Evolutionary conservation across 1,140 invertebrate genomes (phyloP), one percentile per base, ranked within the genome.

Genomic region (Drosophila oshimai): DNA sequence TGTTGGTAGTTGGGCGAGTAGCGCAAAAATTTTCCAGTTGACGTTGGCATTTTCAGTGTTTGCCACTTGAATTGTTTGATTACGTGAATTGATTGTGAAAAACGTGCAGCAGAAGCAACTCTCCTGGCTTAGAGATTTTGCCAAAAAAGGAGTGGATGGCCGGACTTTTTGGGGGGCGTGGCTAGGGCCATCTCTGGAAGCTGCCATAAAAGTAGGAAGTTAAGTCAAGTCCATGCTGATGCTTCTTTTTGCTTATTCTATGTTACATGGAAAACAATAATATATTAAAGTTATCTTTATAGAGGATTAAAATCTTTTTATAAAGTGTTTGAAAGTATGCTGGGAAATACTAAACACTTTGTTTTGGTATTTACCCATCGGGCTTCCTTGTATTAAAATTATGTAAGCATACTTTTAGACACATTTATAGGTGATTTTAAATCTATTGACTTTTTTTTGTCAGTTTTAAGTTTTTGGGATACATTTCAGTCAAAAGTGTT

Each of bases 1-100:
- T 70, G 49, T 49, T 72, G 54, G 55, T 60, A 74, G 72, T 80
- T 37, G 61, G 28, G 42, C 42, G 61, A 33, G 61, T 26, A 70
- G 81, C 73, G 81, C 72, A 77, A 71, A 80, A 87, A 81, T 84
- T 89, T 89, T 88, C 73, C 83, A 88, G 83, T 87, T 87, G 83
- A 87, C 83, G 83, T 87, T 87, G 83, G 83, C 83, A 78, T 88
- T 88, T 87, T 87, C 83, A 89, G 79, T 88, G 84, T 88, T 88
- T 89, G 83, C 83, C 83, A 88, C 84, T 89, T 89, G 84, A 88
- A 88, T 88, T 88, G 83, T 88, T 88, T 88, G 83, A 88, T 88
- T 88, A 88, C 83, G 83, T 88, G 83, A 84, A 89, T 89, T 89
- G 83, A 79, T 88, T 88, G 83, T 88, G 79, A 89, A 88, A 84